A percentile compares a stretch with the other conserved stretches of the same genome.
phyloP scores from a whole-genome alignment of 2,797 vertebrate species.

The Poeciliopsis paucimaculata region DNA sequence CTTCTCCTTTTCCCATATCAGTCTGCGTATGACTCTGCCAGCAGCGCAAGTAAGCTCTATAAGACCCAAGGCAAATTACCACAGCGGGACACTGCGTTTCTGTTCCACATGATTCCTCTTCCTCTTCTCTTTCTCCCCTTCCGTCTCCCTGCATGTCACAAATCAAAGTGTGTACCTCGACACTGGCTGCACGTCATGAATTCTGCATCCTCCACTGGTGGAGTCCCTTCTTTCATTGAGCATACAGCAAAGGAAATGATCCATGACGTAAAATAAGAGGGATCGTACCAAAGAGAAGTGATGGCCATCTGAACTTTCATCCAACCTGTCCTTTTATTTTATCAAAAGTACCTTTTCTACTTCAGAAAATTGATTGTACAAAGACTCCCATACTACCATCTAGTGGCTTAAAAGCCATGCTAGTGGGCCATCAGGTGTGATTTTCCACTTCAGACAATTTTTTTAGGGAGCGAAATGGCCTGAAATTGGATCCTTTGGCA shows the following conservation, averaged over 20 bases:
- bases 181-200: conserved; percentile 63
- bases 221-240: conserved; percentile 55
- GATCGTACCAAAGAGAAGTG: conserved; percentile 47
- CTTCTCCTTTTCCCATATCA: conserved; percentile 56
- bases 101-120: conserved; percentile 52
- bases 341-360: conserved; percentile 45
- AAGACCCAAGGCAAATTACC: conserved; percentile 77
- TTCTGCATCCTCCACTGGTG: conserved; percentile 61
- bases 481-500: conserved; percentile 67
- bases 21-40: conserved; percentile 57
- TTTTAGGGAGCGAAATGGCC: conserved; percentile 60
- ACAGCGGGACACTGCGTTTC: conserved; percentile 65
- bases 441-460: conserved; percentile 75
- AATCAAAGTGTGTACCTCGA: conserved; percentile 69
- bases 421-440: conserved; percentile 70
- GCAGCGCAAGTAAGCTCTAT: conserved; percentile 67
- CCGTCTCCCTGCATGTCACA: conserved; percentile 57
- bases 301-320: conserved; percentile 52
- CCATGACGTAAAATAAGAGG: conserved; percentile 18
- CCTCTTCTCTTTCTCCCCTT: conserved; percentile 37
- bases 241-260: conserved; percentile 18
- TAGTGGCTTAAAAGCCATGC: conserved; percentile 65
- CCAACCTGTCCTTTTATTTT: conserved; percentile 49
- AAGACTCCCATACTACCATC: conserved; percentile 64
- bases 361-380: conserved; percentile 66